A percentile compares a stretch with the other conserved stretches of the same genome.
Evolutionary conservation across 2,113 vertebrate species (phyloP).

Genomic region (Bothrops jararaca): DNA sequence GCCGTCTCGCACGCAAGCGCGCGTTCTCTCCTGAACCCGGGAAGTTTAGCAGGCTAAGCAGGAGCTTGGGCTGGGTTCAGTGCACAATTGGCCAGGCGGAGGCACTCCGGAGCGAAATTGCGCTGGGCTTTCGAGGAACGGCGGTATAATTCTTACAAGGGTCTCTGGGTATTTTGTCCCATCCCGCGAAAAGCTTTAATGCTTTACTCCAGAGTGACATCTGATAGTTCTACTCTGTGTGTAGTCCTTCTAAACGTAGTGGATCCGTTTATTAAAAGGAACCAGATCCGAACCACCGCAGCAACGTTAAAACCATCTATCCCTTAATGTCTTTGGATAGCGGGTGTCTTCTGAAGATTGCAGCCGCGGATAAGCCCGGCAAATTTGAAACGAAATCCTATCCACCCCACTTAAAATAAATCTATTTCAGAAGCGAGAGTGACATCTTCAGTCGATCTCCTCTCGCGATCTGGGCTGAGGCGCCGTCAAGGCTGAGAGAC

Average conservation of each 20-base stretch:
- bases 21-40: neutral
- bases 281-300: too few relatives aligned
- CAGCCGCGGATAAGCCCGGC: neutral
- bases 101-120: neutral
- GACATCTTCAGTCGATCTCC: neutral
- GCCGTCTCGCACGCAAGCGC: neutral
- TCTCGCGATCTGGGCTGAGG: neutral
- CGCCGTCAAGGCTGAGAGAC: neutral
- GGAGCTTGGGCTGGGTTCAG: neutral
- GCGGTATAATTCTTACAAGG: neutral
- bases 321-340: neutral
- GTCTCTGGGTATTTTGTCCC: neutral
- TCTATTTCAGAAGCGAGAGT: neutral
- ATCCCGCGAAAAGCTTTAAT: neutral
- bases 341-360: neutral
- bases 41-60: neutral
- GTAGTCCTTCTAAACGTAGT: neutral
- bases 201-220: neutral
- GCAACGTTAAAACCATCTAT: neutral
- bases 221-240: neutral
- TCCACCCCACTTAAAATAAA: neutral
- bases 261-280: neutral
- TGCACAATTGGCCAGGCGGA: neutral
- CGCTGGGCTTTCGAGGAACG: neutral
- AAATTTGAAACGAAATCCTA: neutral